Conservation (phyloP, 1,140 invertebrate genomes). For the Zaprionus africanus region DNA sequence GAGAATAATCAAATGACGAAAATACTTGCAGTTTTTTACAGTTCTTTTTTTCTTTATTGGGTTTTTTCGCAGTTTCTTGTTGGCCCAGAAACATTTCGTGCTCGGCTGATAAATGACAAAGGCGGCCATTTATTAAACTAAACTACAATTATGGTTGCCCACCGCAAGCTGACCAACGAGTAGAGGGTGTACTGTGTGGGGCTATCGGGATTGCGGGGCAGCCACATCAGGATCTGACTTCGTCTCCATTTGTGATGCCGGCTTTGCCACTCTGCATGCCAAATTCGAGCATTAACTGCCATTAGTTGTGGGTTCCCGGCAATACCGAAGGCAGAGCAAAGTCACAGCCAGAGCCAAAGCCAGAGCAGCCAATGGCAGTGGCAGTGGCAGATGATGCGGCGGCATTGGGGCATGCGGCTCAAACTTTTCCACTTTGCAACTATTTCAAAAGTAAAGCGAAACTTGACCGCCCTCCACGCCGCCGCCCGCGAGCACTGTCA, state of each 20-base stretch:
- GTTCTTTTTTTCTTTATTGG: not conserved
- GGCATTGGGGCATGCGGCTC: slow-evolving; percentile 48
- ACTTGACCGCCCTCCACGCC: slow-evolving; percentile 51
- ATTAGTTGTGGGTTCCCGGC: slow-evolving; percentile 45
- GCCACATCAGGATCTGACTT: slow-evolving; percentile 8
- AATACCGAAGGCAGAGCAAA: not conserved
- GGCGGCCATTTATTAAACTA: slow-evolving; percentile 47
- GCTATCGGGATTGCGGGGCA: not conserved
- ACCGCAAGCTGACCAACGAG: slow-evolving; percentile 31
- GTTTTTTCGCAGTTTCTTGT: not conserved
- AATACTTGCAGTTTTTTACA: slow-evolving; percentile 11
- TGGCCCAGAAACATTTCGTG: slow-evolving; percentile 25
- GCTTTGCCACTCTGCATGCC: slow-evolving; percentile 76
- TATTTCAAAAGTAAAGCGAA: slow-evolving; percentile 82
- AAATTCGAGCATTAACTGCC: slow-evolving; percentile 61
- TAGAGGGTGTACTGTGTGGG: not conserved
- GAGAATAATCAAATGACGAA: slow-evolving; percentile 30
- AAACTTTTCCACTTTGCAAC: slow-evolving; percentile 83
- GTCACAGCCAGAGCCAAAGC: slow-evolving; percentile 4
- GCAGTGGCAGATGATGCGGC: slow-evolving; percentile 25
- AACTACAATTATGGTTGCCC: slow-evolving; percentile 51
- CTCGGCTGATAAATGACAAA: slow-evolving; percentile 50
- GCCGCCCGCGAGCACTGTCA: slow-evolving; percentile 47
- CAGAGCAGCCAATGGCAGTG: too few species aligned
- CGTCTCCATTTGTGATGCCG: slow-evolving; percentile 30